Percentiles rank a stretch among this genome's conserved stretches.
Evolutionary conservation across 2,888 invertebrate species (phyloP).

Genomic region (Ptychoptera contaminata): DNA sequence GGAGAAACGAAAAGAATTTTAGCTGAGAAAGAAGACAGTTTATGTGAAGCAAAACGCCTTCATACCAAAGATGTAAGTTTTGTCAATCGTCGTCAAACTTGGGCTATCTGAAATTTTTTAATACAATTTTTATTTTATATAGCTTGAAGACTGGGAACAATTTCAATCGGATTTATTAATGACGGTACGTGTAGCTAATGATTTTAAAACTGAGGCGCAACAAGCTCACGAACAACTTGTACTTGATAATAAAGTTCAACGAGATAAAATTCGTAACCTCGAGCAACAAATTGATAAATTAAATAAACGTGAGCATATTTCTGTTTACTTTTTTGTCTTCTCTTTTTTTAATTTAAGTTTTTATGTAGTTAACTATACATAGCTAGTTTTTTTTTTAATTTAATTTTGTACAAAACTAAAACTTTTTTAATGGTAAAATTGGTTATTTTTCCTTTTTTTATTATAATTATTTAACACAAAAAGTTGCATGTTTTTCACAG

Average conservation of each 20-base stretch:
- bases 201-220: conserved; percentile 90
- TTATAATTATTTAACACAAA: too few species aligned
- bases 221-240: conserved; percentile 76
- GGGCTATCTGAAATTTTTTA: too few species aligned
- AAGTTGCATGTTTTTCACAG: too few species aligned
- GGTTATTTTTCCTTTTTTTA: too few species aligned
- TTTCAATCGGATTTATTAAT: conserved; percentile 85
- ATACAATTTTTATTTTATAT: background rate
- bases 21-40: conserved; percentile 45
- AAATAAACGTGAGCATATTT: conserved; percentile 31
- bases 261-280: conserved; percentile 58
- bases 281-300: conserved; percentile 69
- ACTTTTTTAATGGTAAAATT: background rate
- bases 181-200: conserved; percentile 89
- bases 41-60: conserved; percentile 45
- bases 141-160: conserved; percentile 73
- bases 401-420: background rate
- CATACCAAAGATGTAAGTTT: conserved; percentile 42
- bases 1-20: conserved; percentile 53
- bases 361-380: too few species aligned
- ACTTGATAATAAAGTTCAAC: conserved; percentile 63
- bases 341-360: conserved; percentile 1
- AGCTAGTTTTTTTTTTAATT: background rate
- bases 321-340: background rate
- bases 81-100: too few species aligned